Percentiles rank a stretch among this genome's conserved stretches.
Evolutionary conservation across 37 sponge, comb jelly and placozoan species (phyloP).

Genomic region (Halichondria panicea): DNA sequence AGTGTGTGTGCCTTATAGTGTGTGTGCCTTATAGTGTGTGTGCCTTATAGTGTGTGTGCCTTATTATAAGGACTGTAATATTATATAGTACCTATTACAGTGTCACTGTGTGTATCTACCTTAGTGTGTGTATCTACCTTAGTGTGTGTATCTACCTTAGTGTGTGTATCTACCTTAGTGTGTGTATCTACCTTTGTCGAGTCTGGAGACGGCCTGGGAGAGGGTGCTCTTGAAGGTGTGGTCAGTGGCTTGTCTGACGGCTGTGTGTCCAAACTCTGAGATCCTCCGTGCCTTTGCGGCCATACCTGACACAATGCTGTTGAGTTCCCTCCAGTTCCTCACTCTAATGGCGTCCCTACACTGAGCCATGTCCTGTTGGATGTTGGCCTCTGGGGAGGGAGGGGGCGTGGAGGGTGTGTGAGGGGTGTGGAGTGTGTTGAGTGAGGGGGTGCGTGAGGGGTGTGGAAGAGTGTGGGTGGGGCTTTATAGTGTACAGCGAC

Average conservation of each 20-base stretch:
- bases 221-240: constrained; percentile 44
- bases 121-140: no score
- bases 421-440: no score
- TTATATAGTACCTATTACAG: no score
- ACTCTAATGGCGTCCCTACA: constrained; percentile 61
- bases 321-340: constrained; percentile 41
- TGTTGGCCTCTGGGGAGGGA: constrained; percentile 59
- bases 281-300: constrained; percentile 60
- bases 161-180: no score
- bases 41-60: no score
- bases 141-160: no score
- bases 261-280: constrained; percentile 49
- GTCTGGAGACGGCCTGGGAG: constrained; percentile 25
- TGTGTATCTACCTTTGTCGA: constrained; percentile 57
- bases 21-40: constrained; percentile 3
- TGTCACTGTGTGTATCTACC: no score
- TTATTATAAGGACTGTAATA: no score
- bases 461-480: no score
- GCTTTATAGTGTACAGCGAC: no score
- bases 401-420: neutral
- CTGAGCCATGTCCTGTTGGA: constrained; percentile 68
- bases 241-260: constrained; percentile 25
- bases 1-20: constrained; percentile 4
- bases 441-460: no score
- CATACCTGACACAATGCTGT: constrained; percentile 26